Conservation (phyloP, 2,113 vertebrate genomes). For the Trichomycterus rosablanca region DNA sequence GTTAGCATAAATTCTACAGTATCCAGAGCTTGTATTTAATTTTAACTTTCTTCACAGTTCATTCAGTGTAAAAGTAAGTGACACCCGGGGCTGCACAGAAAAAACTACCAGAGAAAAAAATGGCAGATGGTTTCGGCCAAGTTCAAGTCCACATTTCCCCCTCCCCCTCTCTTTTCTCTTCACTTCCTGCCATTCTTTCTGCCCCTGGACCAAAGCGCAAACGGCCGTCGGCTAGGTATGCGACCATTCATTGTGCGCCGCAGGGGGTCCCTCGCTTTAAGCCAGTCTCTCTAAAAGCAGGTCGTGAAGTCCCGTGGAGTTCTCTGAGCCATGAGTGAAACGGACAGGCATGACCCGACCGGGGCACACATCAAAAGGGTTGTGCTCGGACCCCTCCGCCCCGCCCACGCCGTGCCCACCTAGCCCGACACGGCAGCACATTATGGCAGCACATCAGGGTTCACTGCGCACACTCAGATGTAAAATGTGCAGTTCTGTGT, state of each 20-base stretch:
- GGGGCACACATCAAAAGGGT: slow-evolving; percentile 44
- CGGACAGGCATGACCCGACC: slow-evolving; percentile 48
- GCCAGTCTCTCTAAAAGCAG: slow-evolving; percentile 64
- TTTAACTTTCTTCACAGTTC: background rate
- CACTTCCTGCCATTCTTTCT: slow-evolving; percentile 50
- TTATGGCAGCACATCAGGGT: slow-evolving; percentile 31
- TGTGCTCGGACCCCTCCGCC: slow-evolving; percentile 17
- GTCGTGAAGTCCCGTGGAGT: slow-evolving; percentile 50
- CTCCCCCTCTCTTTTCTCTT: slow-evolving; percentile 25
- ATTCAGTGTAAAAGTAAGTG: background rate
- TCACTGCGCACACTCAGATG: background rate
- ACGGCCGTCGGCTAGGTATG: slow-evolving; percentile 57
- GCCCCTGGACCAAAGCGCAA: slow-evolving; percentile 46
- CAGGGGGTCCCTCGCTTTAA: slow-evolving; percentile 56
- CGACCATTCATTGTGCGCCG: slow-evolving; percentile 55
- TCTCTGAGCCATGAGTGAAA: slow-evolving; percentile 42
- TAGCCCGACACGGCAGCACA: slow-evolving; percentile 17
- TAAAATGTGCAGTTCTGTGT: background rate
- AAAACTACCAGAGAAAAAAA: slow-evolving; percentile 49
- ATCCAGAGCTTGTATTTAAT: background rate
- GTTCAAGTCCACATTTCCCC: slow-evolving; percentile 54
- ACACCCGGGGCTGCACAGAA: slow-evolving; percentile 11
- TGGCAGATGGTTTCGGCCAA: slow-evolving; percentile 60
- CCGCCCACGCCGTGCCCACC: slow-evolving; percentile 22
- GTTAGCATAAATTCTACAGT: background rate